phyloP scores from a whole-genome alignment of 1,140 invertebrate genomes.

The Rhopalosiphum maidis region DNA sequence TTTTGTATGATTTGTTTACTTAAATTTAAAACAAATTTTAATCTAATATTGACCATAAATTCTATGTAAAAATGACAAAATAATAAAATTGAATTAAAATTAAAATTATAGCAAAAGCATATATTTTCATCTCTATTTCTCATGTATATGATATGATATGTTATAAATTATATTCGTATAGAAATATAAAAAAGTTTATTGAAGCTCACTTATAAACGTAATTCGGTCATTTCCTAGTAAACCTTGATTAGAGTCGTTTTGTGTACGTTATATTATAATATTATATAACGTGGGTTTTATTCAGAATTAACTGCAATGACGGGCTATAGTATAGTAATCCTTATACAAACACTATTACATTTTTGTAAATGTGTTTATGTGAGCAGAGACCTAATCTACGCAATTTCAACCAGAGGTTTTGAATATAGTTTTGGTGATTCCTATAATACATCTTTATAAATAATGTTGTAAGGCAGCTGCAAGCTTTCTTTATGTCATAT shows the following conservation, averaged over 20 bases:
- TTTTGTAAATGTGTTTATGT: neutral
- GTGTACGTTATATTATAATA: neutral
- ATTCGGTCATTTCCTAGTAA: neutral
- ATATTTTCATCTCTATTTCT: neutral
- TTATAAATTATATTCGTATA: no score
- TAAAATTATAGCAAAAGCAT: neutral
- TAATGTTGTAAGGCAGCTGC: neutral
- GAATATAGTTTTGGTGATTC: neutral
- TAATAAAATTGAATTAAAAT: neutral
- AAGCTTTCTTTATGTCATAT: neutral
- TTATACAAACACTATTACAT: neutral
- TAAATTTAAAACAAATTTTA: neutral
- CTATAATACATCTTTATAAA: neutral
- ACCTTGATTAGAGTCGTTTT: neutral
- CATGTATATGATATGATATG: neutral
- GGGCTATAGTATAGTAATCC: neutral
- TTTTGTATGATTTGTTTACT: neutral
- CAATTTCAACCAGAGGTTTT: neutral
- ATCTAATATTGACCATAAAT: neutral
- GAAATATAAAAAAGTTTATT: neutral
- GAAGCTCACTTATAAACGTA: neutral
- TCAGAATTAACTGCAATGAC: neutral
- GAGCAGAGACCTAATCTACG: neutral
- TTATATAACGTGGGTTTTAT: neutral
- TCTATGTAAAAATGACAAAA: neutral